Evolutionary conservation across 2,797 vertebrate species (phyloP).

Genomic region (Fistularia commersonii): DNA sequence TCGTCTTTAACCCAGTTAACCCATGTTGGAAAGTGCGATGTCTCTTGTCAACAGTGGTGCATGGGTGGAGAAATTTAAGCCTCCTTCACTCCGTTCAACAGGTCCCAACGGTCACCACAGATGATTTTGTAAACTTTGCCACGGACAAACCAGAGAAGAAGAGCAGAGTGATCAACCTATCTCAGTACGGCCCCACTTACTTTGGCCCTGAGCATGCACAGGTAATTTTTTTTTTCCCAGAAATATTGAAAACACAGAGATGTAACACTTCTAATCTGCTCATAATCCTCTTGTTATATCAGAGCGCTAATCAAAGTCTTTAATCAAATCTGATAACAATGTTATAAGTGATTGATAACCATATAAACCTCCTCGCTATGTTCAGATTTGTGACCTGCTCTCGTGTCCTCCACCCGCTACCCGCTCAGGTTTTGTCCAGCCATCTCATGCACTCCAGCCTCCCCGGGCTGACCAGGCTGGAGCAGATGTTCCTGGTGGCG

Average conservation of each 20-base stretch:
- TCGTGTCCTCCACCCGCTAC: too few relatives aligned
- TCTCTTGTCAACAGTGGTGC: too few relatives aligned
- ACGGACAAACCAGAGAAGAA: slow-evolving; percentile 90
- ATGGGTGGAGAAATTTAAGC: background rate
- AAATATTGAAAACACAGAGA: background rate
- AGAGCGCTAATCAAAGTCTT: too few relatives aligned
- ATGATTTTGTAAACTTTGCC: slow-evolving; percentile 93
- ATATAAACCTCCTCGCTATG: too few relatives aligned
- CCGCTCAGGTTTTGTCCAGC: slow-evolving; percentile 87
- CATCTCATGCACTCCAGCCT: slow-evolving; percentile 98
- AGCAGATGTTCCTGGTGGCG: slow-evolving; percentile 98
- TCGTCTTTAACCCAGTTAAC: too few relatives aligned
- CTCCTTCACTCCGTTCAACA: slow-evolving; percentile 15
- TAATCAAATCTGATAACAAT: too few relatives aligned
- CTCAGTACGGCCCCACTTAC: slow-evolving; percentile 93
- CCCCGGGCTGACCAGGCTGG: slow-evolving; percentile 92
- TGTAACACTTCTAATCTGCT: background rate
- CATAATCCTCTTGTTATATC: too few relatives aligned
- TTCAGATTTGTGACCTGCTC: too few relatives aligned
- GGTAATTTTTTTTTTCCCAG: slow-evolving; percentile 34
- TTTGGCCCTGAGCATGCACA: slow-evolving; percentile 95
- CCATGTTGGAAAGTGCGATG: too few relatives aligned
- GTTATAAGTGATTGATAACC: too few relatives aligned
- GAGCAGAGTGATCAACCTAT: slow-evolving; percentile 94
- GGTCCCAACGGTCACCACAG: slow-evolving; percentile 85